phyloP scores from a whole-genome alignment of 2,888 invertebrate genomes.

The Halocaridina rubra region DNA sequence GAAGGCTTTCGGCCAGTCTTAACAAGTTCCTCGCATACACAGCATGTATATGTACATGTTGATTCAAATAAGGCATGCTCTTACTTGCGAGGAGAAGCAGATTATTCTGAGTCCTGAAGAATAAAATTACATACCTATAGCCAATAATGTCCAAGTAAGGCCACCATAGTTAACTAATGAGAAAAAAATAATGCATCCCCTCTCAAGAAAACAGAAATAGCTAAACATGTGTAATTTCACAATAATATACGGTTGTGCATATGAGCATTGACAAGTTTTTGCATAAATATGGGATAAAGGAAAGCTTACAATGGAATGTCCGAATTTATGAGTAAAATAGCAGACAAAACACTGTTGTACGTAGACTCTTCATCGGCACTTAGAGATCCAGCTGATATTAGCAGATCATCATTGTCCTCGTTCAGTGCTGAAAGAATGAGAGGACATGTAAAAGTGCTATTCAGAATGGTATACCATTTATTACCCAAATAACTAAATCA shows the following conservation, averaged over 20 bases:
- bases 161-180: too few relatives aligned
- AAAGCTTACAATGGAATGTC: not conserved
- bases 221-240: too few relatives aligned
- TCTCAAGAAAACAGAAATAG: too few relatives aligned
- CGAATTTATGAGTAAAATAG: not conserved
- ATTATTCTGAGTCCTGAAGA: slow-evolving; percentile 78
- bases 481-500: too few relatives aligned
- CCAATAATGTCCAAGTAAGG: too few relatives aligned
- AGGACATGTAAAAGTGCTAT: too few relatives aligned
- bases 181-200: too few relatives aligned
- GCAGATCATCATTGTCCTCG: not conserved
- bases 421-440: not conserved
- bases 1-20: slow-evolving; percentile 80
- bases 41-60: slow-evolving; percentile 77
- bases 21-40: slow-evolving; percentile 84
- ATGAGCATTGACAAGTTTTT: too few relatives aligned
- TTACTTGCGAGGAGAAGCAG: slow-evolving; percentile 76
- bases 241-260: too few relatives aligned
- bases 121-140: too few relatives aligned
- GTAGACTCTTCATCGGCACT: not conserved
- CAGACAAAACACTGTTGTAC: not conserved
- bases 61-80: slow-evolving; percentile 83
- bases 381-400: not conserved
- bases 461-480: too few relatives aligned
- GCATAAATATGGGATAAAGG: too few relatives aligned